Evolutionary conservation across 1,140 invertebrate species (phyloP).

Genomic region (Papilio xuthus): DNA sequence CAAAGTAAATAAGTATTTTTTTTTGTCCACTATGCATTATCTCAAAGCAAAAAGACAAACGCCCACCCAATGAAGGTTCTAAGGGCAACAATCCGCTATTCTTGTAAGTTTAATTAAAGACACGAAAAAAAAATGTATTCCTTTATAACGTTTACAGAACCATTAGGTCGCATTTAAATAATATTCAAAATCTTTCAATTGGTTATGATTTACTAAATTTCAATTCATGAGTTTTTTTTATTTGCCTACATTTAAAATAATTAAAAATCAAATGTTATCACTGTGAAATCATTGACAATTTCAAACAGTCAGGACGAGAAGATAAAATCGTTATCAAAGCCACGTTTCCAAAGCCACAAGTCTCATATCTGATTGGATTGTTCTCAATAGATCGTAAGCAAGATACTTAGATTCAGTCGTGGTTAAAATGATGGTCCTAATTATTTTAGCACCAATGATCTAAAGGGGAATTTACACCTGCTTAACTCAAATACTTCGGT

Average conservation of each 20-base stretch:
- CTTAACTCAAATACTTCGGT: not conserved
- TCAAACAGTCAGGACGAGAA: constrained; percentile 17
- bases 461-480: constrained; percentile 30
- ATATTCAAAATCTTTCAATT: not conserved
- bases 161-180: not conserved
- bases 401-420: constrained; percentile 27
- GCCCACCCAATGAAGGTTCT: not conserved
- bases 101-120: not conserved
- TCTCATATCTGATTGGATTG: constrained; percentile 37
- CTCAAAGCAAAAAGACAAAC: not conserved
- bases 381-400: constrained; percentile 32
- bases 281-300: constrained; percentile 7
- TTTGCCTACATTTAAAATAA: not conserved
- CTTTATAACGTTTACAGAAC: not conserved
- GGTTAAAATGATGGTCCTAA: constrained; percentile 31
- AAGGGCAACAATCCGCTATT: not conserved
- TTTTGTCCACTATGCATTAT: not conserved
- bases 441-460: constrained; percentile 21
- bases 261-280: not conserved
- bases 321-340: constrained; percentile 20
- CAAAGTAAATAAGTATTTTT: not conserved
- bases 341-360: constrained; percentile 30
- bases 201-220: not conserved
- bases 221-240: not conserved
- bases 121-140: not conserved